Base-by-base conservation (phyloP, 2,113 vertebrate genomes). In the Ailurus styani region DNA sequence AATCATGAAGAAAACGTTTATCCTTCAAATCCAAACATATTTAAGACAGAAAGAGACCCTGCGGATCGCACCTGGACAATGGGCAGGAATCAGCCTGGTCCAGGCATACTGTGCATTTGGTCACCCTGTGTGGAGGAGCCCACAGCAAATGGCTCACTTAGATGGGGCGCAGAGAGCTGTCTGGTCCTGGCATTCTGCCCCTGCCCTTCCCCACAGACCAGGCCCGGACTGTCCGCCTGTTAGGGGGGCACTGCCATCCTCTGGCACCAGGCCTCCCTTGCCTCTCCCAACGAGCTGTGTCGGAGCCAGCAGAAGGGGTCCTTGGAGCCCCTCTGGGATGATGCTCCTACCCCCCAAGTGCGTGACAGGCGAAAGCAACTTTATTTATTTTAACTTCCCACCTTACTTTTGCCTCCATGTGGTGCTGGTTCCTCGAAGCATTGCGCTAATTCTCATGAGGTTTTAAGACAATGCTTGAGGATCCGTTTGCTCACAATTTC, bases 331-430 rank as follows among this genome's bases (percentile, higher is more conserved):
- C 23, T 14, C 13, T 17, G 27, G 25, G n/a, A 17, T 2, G 45
- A 27, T 1, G 29, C 47, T 4, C 23, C 2, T 15, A 17, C 29
- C 42, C 42, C 7, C n/a, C 1, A 1, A 0, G 0, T 31, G 23
- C 4, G 20, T 5, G 34, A 27, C 17, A 6, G 50, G 13, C 3
- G 15, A 21, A 6, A 12, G 37, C 29, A 3, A 2, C 31, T 3
- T 7, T 9, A 4, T 14, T 0, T 9, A 0, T 10, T 21, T 2
- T 6, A 2, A 20, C 7, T 15, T 1, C 25, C 3, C 2, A 0
- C 2, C 13, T 14, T 25, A 7, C 40, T 17, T 2, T 18, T 3
- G 2, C 6, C 2, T 10, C 5, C n/a, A 0, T 55, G 5, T 6
- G 2, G 1, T 6, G 70, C 52, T 40, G 0, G 7, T 6, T 12